Base-by-base conservation (phyloP, 2,113 vertebrate genomes). In the Sebastes schlegelii region DNA sequence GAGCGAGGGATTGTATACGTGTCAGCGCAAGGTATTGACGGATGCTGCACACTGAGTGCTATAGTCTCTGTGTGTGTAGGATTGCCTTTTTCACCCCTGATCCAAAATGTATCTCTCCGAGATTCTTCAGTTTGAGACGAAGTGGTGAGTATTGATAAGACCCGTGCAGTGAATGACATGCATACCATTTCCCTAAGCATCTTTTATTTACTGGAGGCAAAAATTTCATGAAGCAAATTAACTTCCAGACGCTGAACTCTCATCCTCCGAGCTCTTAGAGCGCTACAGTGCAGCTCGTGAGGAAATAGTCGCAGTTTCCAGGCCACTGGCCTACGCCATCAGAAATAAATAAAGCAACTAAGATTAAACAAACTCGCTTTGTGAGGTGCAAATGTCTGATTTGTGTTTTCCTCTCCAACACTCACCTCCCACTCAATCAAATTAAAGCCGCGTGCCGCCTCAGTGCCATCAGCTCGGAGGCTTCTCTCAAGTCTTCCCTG, bases 11-110 rank as follows among this genome's bases (percentile, higher is more conserved):
- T 77, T 84, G 82, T 79, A 64, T 79, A 80, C 3, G 54, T 82
- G 84, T 86, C 77, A 60, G 83, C 10, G 84, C 7, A 6, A 65
- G 57, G 80, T 88, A 90, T 79, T 85, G 90, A 88, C 11, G 14
- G 79, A 79, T 71, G 76, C 74, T 57, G 83, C 60, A 64, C 45
- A 58, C 61, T 52, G 61, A 63, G 68, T 26, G 19, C 77, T 46
- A 7, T 46, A 79, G 82, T 70, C 23, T 84, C 17, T 43, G 54
- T 34, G 16, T 67, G 19, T 58, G 73, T 52, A 51, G 23, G n/a
- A 79, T 26, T 65, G 68, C 46, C 79, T 67, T 79, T 84, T 80
- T 84, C 52, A 83, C 58, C 74, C 69, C 26, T 10, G 5, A 74
- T 74, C 45, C 23, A 14, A 66, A 76, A 57, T 89, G 69, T 54